Evolutionary conservation across 2,113 vertebrate genomes (phyloP), one percentile per base, ranked within the genome.

Genomic region (Empidonax traillii): DNA sequence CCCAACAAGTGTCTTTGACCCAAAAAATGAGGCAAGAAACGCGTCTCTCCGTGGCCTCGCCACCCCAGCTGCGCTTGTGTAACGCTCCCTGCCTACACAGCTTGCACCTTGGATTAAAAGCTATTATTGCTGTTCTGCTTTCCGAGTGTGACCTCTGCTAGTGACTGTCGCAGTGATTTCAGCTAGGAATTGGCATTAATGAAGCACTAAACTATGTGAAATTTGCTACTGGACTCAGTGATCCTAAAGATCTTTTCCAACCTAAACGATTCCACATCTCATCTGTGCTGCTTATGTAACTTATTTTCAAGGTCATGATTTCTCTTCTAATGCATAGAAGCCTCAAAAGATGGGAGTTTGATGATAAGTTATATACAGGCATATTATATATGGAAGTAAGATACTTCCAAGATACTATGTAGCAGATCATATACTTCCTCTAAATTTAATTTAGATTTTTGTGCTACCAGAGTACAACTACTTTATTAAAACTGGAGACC

Each of bases 361-460:
- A 6, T 20, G 17, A 12, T 21, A 28, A 90, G 56, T 16, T 23
- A 21, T 13, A 10, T 13, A 8, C 12, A 19, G 28, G 8, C 1
- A 0, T 3, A 6, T 3, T 4, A 28, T 3, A 25, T 6, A 5
- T 3, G 2, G 24, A 25, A 58, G 25, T 24, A 37, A 37, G 80
- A 47, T 7, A 6, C 0, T n/a, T n/a, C n/a, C n/a, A n/a, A n/a
- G n/a, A n/a, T n/a, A n/a, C n/a, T n/a, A 0, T 1, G 3, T 7
- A 28, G 4, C 2, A 56, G 5, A 8, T 22, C 15, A 12, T 1
- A 4, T 9, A 19, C 12, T 43, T 27, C 7, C 21, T 71, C 16
- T 31, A 10, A 0, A 1, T 17, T 14, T 41, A 11, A 21, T 25
- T 47, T 16, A 24, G 12, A 30, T 41, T 41, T 56, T n/a, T 28